Base-by-base conservation (phyloP, 2,888 invertebrate genomes). In the Lysandra coridon region DNA sequence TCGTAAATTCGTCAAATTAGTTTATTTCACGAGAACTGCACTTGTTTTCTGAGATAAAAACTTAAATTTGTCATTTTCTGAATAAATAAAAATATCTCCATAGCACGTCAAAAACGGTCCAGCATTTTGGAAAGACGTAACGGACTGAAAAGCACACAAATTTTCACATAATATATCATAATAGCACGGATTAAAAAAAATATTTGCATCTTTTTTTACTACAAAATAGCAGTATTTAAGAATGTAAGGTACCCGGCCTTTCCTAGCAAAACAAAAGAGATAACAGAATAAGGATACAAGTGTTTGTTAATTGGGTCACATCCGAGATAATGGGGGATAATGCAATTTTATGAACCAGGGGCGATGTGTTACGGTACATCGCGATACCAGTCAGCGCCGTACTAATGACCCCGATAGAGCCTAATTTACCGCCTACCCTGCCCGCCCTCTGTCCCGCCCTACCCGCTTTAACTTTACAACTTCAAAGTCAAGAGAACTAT, bases 361-460 rank as follows among this genome's bases (percentile, higher is more conserved):
- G 37, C 53, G 57, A 62, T 79, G 79, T 83, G 80, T 82, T 83
- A 81, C 83, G 81, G 82, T 85, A 87, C 86, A 90, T 88, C 88
- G 85, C 84, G 90, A 90, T 91, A 91, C 85, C 84, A 85, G 85
- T 86, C 88, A 88, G 86, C 86, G 88, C 86, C 85, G 85, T 85
- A 89, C 88, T 92, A 92, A 92, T 92, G 92, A 92, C 89, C 87
- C 88, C 86, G 91, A 92, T 92, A 91, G 91, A 88, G 87, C 85
- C 86, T 87, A 87, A 92, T 92, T 90, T 91, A 92, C 88, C 86
- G 80, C 79, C 60, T 73, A 30, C 49, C 78, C 44, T 10, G 44
- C 78, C 44, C 78, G 49, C 62, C 76, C 76, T 62, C 53, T 44
- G 14, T n/a, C 30, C 57, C 23, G n/a, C 57, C 49, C 33, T 44